These are phyloP conservation scores for Dinoponera quadriceps DNA, from an alignment of 1,140 invertebrate species.

Conservation along the genomic window DNA sequence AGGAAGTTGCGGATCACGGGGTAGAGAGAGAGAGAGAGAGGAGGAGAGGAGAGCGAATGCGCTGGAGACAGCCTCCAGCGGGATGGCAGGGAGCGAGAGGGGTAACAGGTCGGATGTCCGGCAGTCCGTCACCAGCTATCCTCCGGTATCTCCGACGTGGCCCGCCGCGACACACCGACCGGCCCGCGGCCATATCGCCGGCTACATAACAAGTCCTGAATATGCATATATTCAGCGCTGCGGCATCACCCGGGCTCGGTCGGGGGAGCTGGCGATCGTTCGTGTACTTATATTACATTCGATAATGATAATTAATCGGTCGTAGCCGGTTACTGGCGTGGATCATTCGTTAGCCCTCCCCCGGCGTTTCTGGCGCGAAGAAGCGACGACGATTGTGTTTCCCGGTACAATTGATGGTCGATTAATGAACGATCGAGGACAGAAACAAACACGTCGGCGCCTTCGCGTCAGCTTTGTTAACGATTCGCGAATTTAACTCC, in stretches of 20 bases:
- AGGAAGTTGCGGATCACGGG: slow-evolving; percentile 47
- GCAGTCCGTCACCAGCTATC: slow-evolving; percentile 84
- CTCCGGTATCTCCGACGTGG: slow-evolving; percentile 79
- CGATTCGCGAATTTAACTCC: no score
- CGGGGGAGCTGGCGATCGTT: neutral
- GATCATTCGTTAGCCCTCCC: neutral
- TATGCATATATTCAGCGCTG: slow-evolving; percentile 80
- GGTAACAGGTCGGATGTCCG: slow-evolving; percentile 85
- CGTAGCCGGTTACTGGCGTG: neutral
- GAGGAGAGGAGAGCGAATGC: slow-evolving; percentile 33
- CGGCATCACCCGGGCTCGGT: neutral
- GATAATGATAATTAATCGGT: slow-evolving; percentile 2
- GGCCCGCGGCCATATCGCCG: slow-evolving; percentile 75
- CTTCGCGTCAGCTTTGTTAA: no score
- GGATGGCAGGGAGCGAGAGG: slow-evolving; percentile 54
- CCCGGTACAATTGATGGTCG: neutral
- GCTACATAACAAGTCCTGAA: slow-evolving; percentile 82
- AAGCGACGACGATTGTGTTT: neutral
- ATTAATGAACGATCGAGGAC: neutral
- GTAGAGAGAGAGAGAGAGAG: slow-evolving; percentile 15
- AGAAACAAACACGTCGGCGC: no score
- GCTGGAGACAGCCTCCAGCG: slow-evolving; percentile 36
- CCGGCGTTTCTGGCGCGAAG: neutral
- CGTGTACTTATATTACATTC: neutral
- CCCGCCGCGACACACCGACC: slow-evolving; percentile 70